Evolutionary conservation across 1,140 invertebrate species (phyloP), one percentile per base, ranked within the genome.

Genomic region (Micrasema minimum): DNA sequence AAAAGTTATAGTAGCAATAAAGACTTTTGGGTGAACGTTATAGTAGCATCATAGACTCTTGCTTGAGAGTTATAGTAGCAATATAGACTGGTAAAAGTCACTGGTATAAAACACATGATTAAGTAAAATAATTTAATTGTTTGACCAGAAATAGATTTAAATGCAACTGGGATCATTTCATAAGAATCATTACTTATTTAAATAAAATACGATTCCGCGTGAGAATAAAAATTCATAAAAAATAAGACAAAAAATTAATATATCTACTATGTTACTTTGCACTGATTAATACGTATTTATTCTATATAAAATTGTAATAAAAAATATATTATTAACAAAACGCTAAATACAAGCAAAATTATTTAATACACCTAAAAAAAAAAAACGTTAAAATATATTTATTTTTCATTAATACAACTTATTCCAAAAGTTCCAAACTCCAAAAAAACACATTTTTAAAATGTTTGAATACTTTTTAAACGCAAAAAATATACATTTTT

Each of bases 321-420:
- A 16, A 46, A 46, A 46, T 16, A 16, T 16, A 43, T 43, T 43
- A 43, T 46, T 12, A n/a, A 46, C 43, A 55, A 48, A 55, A 9
- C 1, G 51, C 26, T 55, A 55, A 26, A 31, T 55, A 55, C 51
- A 55, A 55, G 26, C 51, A 55, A 31, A 55, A 14, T 23, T 55
- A 55, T n/a, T 55, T 31, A 55, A 55, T 55, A 55, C 26, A 16
- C 31, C 51, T 14, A 55, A 55, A 55, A 55, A 31, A 23, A n/a
- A n/a, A 46, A 46, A n/a, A 18, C 18, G 11, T 46, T 46, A 46
- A 46, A 18, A 18, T 18, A 46, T 18, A n/a, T 46, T 46, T 46
- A 14, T 14, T 18, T 46, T 14, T 18, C 43, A 46, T n/a, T 18
- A 4, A 46, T 3, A 46, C n/a, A 46, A 46, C n/a, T 18, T 5